Base-by-base conservation (phyloP, 2,797 vertebrate species). In the Sorex maritimensis region DNA sequence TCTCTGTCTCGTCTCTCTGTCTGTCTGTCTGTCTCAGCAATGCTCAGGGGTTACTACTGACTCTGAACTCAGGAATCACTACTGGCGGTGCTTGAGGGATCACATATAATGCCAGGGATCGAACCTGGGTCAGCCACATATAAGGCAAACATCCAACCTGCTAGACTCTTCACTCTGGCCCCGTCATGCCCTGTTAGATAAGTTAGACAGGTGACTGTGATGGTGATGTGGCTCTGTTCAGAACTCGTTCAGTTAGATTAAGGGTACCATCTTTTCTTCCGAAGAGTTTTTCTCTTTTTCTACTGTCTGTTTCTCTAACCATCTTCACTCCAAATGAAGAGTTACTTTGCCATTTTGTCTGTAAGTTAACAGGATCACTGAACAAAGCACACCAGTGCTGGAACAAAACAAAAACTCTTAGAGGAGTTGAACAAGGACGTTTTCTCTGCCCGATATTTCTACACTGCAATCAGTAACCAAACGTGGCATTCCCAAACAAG, bases 291-390 rank as follows among this genome's bases (percentile, higher is more conserved):
- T 28, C 65, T 67, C 26, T 67, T 26, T 79, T 74, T 55, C 81
- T 38, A 26, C 34, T 15, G 17, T 46, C 58, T 95, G 67, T 80
- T 93, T 68, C 65, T 88, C 93, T 34, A 81, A 72, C 46, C 10
- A 86, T 44, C 49, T 79, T 75, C 85, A 14, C 83, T 91, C 58
- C 87, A 44, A 86, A 58, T 71, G 75, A 96, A 38, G 1, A 19
- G 46, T 81, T 38, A 46, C 55, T 90, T 92, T 67, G 13, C 91
- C 85, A 92, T 44, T 89, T 91, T 73, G 7, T 90, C 88, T 94
- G 0, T 44, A 84, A 86, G 75, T 82, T 69, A 86, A 67, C 21
- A 80, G 34, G n/a, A 61, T 81, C 34, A 7, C 6, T 0, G 2
- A 89, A 86, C 52, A 80, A 81, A 90, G 44, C 41, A 63, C 2